A percentile compares a stretch with the other conserved stretches of the same genome.
Conservation (phyloP, 2,888 invertebrate genomes). For the Aphrophora alni region DNA sequence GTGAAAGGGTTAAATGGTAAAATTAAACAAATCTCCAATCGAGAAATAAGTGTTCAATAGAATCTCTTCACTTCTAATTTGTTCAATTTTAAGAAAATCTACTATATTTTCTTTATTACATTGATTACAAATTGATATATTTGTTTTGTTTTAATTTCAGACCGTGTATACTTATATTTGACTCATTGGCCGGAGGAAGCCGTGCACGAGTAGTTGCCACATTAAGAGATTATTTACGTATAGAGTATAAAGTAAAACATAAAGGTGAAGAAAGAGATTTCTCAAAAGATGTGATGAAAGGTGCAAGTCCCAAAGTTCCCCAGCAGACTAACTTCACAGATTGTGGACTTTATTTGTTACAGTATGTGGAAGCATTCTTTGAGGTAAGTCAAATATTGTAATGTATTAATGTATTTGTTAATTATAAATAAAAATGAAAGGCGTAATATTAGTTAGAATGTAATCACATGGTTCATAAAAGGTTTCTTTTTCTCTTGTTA, state of each 20-base stretch:
- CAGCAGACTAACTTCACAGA: constrained; percentile 97
- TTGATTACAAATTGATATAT: too few species aligned
- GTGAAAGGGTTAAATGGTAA: too few species aligned
- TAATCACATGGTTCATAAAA: too few species aligned
- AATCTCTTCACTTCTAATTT: too few species aligned
- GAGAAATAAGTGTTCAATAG: too few species aligned
- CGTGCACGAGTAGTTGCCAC: constrained; percentile 87
- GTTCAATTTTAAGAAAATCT: too few species aligned
- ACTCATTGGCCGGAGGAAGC: constrained; percentile 84
- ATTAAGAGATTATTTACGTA: constrained; percentile 87
- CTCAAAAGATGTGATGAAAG: constrained; percentile 84
- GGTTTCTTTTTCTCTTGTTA: too few species aligned
- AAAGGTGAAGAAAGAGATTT: constrained; percentile 70
- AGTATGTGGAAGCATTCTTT: constrained; percentile 97
- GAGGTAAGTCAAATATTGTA: constrained; percentile 68
- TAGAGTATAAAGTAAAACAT: constrained; percentile 81
- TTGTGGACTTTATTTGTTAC: constrained; percentile 93
- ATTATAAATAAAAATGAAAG: too few species aligned
- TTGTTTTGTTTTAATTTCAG: constrained; percentile 62
- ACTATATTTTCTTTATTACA: too few species aligned
- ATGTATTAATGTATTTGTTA: too few species aligned
- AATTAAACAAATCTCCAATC: too few species aligned
- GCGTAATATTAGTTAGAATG: too few species aligned
- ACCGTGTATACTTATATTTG: constrained; percentile 94
- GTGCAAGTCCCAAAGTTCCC: constrained; percentile 90